A percentile compares a stretch with the other conserved stretches of the same genome.
Conservation (phyloP, 1,140 invertebrate species). For the Drosophila pallidifrons region DNA sequence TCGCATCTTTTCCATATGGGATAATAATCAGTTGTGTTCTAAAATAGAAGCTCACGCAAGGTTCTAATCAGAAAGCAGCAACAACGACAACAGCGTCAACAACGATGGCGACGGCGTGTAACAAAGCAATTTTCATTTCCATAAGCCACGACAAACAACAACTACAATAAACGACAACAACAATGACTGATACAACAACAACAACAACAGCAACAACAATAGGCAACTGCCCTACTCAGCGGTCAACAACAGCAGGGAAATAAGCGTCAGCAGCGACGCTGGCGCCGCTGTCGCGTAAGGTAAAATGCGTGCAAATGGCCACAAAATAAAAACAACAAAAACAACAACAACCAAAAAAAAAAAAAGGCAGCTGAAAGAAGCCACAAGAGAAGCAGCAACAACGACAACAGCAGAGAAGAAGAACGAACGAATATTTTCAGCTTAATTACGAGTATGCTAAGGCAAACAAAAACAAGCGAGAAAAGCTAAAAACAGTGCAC, state of each 20-base stretch:
- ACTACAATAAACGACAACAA: conserved; percentile 15
- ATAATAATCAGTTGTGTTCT: conserved; percentile 39
- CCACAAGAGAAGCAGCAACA: neutral
- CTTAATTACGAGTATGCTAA: conserved; percentile 61
- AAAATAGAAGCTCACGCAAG: conserved; percentile 56
- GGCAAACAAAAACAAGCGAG: conserved; percentile 37
- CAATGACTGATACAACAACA: conserved; percentile 6
- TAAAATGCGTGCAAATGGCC: conserved; percentile 50
- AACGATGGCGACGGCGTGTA: neutral
- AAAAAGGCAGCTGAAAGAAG: conserved; percentile 18
- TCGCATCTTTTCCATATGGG: conserved; percentile 21
- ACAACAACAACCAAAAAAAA: neutral
- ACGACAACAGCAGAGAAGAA: neutral
- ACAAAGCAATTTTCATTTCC: conserved; percentile 48
- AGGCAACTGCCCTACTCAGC: conserved; percentile 60
- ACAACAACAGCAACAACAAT: conserved; percentile 20
- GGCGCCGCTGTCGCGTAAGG: conserved; percentile 22
- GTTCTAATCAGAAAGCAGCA: conserved; percentile 36
- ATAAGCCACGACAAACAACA: conserved; percentile 43
- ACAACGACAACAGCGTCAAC: conserved; percentile 11
- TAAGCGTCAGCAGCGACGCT: conserved; percentile 32
- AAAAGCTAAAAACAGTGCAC: neutral
- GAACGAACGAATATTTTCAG: conserved; percentile 61
- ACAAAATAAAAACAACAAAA: conserved; percentile 24
- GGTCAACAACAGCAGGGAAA: conserved; percentile 51